Evolutionary conservation across 2,888 invertebrate species (phyloP).

Genomic region (Drosophila peninsularis): DNA sequence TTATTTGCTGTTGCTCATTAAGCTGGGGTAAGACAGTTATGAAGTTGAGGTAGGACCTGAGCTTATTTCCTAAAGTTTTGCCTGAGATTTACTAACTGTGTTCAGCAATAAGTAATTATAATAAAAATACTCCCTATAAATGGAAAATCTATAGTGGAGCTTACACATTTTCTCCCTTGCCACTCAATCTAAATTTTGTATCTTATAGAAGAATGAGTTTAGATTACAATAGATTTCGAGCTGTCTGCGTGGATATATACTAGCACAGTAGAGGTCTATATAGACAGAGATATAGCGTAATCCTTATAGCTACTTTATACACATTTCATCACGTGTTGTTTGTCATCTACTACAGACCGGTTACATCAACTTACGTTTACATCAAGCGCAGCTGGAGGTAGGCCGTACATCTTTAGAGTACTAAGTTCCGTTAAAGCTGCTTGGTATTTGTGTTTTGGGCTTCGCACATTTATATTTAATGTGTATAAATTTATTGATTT

Average conservation of each 20-base stretch:
- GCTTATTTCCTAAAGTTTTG: neutral
- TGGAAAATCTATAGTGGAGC: neutral
- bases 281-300: neutral
- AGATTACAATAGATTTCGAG: neutral
- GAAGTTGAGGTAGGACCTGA: neutral
- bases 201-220: neutral
- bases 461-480: slow-evolving; percentile 39
- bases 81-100: too few species aligned
- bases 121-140: too few species aligned
- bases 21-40: neutral
- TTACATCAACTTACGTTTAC: slow-evolving; percentile 56
- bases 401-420: slow-evolving; percentile 61
- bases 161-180: neutral
- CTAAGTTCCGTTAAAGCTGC: slow-evolving; percentile 7
- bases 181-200: too few species aligned
- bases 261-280: neutral
- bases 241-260: neutral
- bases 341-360: slow-evolving; percentile 17
- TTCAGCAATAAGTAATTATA: too few species aligned
- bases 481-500: slow-evolving; percentile 44
- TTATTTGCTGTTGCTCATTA: too few species aligned
- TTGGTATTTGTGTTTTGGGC: slow-evolving; percentile 19
- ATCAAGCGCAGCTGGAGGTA: slow-evolving; percentile 60
- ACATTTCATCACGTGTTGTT: neutral
- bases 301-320: neutral